phyloP scores from a whole-genome alignment of 2,113 vertebrate species.

The Hoplias malabaricus region DNA sequence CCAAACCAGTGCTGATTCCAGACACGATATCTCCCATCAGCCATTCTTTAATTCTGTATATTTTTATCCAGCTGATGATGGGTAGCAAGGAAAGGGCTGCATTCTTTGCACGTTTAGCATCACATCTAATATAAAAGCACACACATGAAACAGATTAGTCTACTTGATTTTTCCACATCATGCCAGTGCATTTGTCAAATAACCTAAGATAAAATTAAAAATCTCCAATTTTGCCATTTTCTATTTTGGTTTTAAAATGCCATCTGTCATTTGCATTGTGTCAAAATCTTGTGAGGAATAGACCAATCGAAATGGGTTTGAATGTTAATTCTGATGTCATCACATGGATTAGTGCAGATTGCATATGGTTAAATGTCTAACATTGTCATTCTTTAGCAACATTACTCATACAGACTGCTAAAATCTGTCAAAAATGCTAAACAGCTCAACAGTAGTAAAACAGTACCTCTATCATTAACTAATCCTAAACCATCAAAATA shows the following conservation, averaged over 20 bases:
- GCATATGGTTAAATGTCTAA: too few species aligned
- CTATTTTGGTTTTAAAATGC: too few species aligned
- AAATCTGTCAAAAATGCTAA: too few species aligned
- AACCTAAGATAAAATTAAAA: too few species aligned
- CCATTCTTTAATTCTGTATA: conserved; percentile 85
- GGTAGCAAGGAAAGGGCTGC: conserved; percentile 78
- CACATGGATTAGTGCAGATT: too few species aligned
- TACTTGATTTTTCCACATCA: neutral
- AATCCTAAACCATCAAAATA: neutral
- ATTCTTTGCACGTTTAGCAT: conserved; percentile 77
- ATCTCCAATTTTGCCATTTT: too few species aligned
- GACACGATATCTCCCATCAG: conserved; percentile 86
- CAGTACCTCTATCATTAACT: neutral
- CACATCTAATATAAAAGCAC: conserved; percentile 77
- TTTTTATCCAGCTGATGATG: conserved; percentile 82
- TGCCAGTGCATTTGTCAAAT: neutral
- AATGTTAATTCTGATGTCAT: neutral
- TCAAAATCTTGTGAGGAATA: too few species aligned
- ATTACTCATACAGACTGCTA: too few species aligned
- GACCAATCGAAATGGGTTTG: neutral
- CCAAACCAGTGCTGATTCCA: conserved; percentile 88
- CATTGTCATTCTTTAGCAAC: too few species aligned
- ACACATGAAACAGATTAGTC: conserved; percentile 10
- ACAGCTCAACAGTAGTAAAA: neutral
- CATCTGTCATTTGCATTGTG: too few species aligned